These are phyloP conservation scores for Gavia stellata DNA, from an alignment of 2,113 vertebrate species.

Conservation along the genomic window DNA sequence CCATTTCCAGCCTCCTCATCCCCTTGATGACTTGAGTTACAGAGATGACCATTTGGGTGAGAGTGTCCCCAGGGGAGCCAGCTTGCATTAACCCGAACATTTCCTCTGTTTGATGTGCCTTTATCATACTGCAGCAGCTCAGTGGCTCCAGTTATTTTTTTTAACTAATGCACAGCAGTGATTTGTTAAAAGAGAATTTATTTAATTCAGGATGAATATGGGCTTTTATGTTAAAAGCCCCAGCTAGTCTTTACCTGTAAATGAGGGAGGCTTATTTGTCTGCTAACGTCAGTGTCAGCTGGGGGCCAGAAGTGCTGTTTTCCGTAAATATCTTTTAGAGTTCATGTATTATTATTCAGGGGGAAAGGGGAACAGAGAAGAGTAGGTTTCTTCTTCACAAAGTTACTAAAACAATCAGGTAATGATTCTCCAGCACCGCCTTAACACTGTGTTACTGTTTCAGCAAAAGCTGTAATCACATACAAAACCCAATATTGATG, in stretches of 20 bases:
- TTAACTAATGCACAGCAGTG: constrained; percentile 31
- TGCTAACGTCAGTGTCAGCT: background rate
- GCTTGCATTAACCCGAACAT: constrained; percentile 20
- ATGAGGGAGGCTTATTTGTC: constrained; percentile 10
- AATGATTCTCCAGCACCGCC: background rate
- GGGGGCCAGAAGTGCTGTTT: constrained; percentile 4
- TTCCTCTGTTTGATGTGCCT: background rate
- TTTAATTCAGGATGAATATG: constrained; percentile 19
- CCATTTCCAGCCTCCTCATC: constrained; percentile 67
- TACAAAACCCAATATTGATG: background rate
- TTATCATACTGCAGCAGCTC: constrained; percentile 3
- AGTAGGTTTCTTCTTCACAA: background rate
- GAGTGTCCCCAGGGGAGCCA: background rate
- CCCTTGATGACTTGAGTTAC: constrained; percentile 23
- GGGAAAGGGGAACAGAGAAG: background rate
- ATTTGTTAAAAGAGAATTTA: constrained; percentile 60
- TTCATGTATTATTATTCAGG: background rate
- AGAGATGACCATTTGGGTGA: background rate
- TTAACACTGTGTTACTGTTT: background rate
- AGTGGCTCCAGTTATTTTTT: background rate
- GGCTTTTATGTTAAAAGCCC: constrained; percentile 38
- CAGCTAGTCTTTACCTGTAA: constrained; percentile 43
- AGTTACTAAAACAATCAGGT: background rate
- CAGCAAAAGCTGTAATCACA: background rate
- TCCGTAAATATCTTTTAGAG: background rate